Base-by-base conservation (phyloP, 2,888 invertebrate genomes). In the Macrosoma leucophasiata region DNA sequence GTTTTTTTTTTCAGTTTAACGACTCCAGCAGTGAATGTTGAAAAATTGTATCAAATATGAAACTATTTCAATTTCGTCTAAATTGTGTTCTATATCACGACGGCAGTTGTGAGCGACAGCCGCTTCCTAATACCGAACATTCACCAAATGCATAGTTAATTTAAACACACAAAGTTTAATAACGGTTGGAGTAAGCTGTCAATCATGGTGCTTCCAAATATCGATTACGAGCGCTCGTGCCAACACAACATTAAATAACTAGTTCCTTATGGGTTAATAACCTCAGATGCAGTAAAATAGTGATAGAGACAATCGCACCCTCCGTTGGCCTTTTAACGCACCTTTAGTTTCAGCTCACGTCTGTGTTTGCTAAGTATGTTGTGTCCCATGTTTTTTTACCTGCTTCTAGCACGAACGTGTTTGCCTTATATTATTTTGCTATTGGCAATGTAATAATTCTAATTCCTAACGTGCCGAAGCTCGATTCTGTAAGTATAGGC, bases 291-390 rank as follows among this genome's bases (percentile, higher is more conserved):
- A 36, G n/a, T 30, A 21, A 21, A 33, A 38, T 38, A 45, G 22
- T 40, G 25, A 36, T 33, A 29, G 29, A 36, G 38, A 38, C 36
- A 34, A 29, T 36, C 27, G 24, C 29, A 32, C 26, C 29, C 22
- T 29, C n/a, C 2, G 10, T 26, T 17, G 10, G 9, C 26, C 17
- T 34, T 24, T 20, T 19, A 41, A 26, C 24, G 25, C 22, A 24
- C 25, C 35, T 41, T 32, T 39, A 25, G 33, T 43, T 41, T 39
- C 37, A 34, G 27, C 21, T 45, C 39, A 41, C 47, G 37, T 45
- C 29, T 26, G 18, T 32, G 28, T 36, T 41, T 29, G 27, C 22
- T 32, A 33, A 26, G 38, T 33, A 38, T 44, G 31, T 31, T 29
- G 25, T 22, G 29, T 30, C 25, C 8, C 14, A 31, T 30, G 30